Conservation (phyloP, 2,888 invertebrate genomes). For the Herminia tarsipennalis region DNA sequence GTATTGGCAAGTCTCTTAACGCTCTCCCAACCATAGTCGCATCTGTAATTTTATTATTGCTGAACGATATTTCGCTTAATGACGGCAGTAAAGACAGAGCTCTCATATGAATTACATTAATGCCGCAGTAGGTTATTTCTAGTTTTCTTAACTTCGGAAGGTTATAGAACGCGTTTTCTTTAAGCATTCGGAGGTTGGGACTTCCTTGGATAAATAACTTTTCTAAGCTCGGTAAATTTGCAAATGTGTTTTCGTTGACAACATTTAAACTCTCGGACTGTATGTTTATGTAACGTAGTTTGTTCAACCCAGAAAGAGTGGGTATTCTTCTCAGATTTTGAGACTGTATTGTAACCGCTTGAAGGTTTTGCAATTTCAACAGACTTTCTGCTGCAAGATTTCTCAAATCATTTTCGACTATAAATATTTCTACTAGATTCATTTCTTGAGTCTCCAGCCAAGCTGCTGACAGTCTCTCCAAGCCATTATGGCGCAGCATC, state of each 20-base stretch:
- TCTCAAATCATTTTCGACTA: slow-evolving; percentile 93
- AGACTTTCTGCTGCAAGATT: slow-evolving; percentile 92
- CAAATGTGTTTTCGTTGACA: slow-evolving; percentile 89
- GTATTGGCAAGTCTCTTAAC: slow-evolving; percentile 89
- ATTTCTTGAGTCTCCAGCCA: slow-evolving; percentile 93
- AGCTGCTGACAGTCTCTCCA: slow-evolving; percentile 92
- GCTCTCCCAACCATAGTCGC: slow-evolving; percentile 93
- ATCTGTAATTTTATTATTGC: slow-evolving; percentile 90
- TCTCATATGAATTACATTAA: slow-evolving; percentile 92
- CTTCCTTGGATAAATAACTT: slow-evolving; percentile 91
- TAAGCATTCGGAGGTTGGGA: slow-evolving; percentile 87
- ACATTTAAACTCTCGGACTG: slow-evolving; percentile 89
- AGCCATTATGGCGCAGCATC: slow-evolving; percentile 93
- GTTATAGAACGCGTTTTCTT: slow-evolving; percentile 90
- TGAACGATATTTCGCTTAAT: slow-evolving; percentile 88
- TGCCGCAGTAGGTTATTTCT: slow-evolving; percentile 91
- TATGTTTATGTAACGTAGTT: slow-evolving; percentile 90
- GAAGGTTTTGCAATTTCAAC: slow-evolving; percentile 89
- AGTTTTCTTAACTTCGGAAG: slow-evolving; percentile 88
- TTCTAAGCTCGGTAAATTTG: slow-evolving; percentile 89
- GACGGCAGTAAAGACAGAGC: slow-evolving; percentile 90
- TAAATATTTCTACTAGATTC: slow-evolving; percentile 92
- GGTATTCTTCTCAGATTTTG: slow-evolving; percentile 91
- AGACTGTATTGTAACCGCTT: slow-evolving; percentile 94
- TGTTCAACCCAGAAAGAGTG: slow-evolving; percentile 88